These are phyloP conservation scores for Mesitornis unicolor DNA, from an alignment of 2,113 vertebrate genomes.

Conservation along the genomic window DNA sequence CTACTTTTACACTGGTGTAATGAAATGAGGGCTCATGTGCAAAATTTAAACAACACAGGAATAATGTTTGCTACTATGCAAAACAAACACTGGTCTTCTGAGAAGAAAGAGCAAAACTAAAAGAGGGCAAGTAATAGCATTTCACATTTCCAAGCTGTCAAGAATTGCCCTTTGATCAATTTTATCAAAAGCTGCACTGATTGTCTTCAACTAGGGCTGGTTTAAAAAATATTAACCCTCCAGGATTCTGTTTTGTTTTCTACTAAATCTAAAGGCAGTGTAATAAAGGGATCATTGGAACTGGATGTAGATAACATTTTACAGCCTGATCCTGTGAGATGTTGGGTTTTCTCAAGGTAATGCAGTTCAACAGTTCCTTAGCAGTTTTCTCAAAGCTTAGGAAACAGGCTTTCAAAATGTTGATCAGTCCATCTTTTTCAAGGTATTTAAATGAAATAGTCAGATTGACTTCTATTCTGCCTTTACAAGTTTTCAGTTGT, in stretches of 20 bases:
- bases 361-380: neutral
- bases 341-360: slow-evolving; percentile 6
- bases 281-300: slow-evolving; percentile 11
- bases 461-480: neutral
- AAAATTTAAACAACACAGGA: slow-evolving; percentile 18
- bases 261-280: neutral
- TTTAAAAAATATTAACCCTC: slow-evolving; percentile 51
- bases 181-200: slow-evolving; percentile 52
- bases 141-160: slow-evolving; percentile 49
- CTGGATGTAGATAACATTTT: neutral
- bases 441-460: neutral
- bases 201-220: slow-evolving; percentile 9
- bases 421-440: neutral
- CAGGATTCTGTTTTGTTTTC: slow-evolving; percentile 8
- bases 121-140: slow-evolving; percentile 51
- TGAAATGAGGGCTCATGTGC: neutral
- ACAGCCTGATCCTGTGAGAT: neutral
- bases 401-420: neutral
- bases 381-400: neutral
- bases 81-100: slow-evolving; percentile 52
- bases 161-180: slow-evolving; percentile 49
- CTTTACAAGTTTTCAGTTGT: neutral
- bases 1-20: neutral
- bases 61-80: neutral
- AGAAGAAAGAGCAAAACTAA: slow-evolving; percentile 48